Conservation (phyloP, 2,888 invertebrate genomes). For the Thera obeliscata region DNA sequence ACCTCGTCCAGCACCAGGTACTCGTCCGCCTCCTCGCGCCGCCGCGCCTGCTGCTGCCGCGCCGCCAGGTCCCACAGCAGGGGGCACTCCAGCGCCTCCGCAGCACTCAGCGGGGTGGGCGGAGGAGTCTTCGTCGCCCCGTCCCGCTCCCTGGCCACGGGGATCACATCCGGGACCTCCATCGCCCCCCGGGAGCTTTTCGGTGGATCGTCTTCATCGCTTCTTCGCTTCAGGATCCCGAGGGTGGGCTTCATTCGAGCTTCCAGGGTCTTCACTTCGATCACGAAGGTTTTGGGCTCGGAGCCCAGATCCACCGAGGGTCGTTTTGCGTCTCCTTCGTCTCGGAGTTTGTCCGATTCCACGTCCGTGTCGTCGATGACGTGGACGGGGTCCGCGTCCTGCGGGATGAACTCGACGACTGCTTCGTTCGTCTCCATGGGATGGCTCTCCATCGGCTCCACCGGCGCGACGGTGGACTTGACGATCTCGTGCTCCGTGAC, state of each 20-base stretch:
- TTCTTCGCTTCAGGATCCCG: constrained; percentile 62
- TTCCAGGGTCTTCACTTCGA: constrained; percentile 69
- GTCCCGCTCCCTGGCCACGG: constrained; percentile 6
- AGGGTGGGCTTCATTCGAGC: constrained; percentile 71
- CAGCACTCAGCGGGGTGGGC: not conserved
- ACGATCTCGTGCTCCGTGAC: constrained; percentile 88
- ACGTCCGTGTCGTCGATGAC: constrained; percentile 83
- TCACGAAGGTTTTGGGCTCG: constrained; percentile 71
- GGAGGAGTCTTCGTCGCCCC: constrained; percentile 8
- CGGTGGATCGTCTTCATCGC: constrained; percentile 46
- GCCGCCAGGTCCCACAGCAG: constrained; percentile 49
- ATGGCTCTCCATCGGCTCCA: constrained; percentile 63
- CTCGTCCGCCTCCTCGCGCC: constrained; percentile 58
- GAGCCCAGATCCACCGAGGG: constrained; percentile 58
- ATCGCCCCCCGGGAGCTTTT: not conserved
- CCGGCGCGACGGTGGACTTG: constrained; percentile 83
- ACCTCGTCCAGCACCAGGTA: constrained; percentile 68
- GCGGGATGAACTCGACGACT: constrained; percentile 81
- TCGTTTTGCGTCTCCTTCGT: constrained; percentile 39
- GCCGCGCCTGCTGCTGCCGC: constrained; percentile 22
- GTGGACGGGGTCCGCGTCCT: constrained; percentile 82
- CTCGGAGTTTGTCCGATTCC: constrained; percentile 47
- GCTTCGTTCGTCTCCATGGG: constrained; percentile 77
- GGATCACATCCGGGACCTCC: constrained; percentile 21
- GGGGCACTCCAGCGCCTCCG: constrained; percentile 45